These are phyloP conservation scores for Athene noctua DNA, from an alignment of 2,113 vertebrate genomes.

Conservation along the genomic window DNA sequence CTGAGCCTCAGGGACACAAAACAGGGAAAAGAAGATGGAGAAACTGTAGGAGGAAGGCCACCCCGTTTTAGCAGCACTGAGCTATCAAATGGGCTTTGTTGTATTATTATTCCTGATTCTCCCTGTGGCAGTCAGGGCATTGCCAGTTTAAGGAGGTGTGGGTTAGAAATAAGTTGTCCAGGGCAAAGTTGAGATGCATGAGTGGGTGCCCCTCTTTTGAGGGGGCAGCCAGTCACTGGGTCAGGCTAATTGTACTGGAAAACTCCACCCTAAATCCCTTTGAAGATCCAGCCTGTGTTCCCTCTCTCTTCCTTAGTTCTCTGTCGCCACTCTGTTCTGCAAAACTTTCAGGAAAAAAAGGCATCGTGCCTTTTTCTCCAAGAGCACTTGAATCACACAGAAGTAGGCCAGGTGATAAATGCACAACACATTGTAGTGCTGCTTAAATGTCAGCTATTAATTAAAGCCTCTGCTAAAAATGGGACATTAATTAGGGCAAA, in stretches of 20 bases:
- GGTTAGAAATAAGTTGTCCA: not conserved
- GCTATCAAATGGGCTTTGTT: not conserved
- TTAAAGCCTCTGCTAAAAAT: constrained; percentile 35
- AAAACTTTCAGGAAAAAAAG: not conserved
- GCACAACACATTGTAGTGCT: not conserved
- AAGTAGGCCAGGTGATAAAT: constrained; percentile 59
- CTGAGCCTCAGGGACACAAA: not conserved
- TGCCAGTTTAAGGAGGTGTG: not conserved
- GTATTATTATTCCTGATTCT: not conserved
- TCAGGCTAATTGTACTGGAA: not conserved
- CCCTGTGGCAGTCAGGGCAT: fast-evolving
- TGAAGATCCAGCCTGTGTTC: not conserved
- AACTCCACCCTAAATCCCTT: not conserved
- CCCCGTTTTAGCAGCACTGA: not conserved
- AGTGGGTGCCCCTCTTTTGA: not conserved
- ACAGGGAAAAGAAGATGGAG: not conserved
- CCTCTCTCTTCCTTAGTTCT: not conserved
- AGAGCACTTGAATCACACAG: constrained; percentile 1
- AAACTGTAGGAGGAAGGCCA: not conserved
- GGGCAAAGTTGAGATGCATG: not conserved
- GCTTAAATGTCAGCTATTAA: constrained; percentile 54
- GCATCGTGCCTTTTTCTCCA: not conserved
- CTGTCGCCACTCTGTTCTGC: not conserved
- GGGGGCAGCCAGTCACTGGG: not conserved
- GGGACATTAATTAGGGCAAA: constrained; percentile 48